These are phyloP conservation scores for Amblyjoppa fuscipennis DNA, from an alignment of 2,888 invertebrate genomes.

Conservation along the genomic window DNA sequence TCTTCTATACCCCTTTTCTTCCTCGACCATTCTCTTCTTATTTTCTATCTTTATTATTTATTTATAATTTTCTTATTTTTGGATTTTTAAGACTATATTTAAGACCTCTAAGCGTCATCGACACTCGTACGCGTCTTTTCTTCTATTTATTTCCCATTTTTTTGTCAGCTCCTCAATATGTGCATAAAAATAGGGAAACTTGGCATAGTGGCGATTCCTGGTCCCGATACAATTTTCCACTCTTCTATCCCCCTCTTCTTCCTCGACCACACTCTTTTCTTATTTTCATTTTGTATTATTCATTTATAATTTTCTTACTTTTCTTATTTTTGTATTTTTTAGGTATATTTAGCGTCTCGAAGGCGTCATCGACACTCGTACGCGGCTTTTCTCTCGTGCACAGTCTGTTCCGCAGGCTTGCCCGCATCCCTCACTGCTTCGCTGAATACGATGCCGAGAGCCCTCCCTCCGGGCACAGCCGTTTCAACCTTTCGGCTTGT, in stretches of 20 bases:
- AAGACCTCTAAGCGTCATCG: slow-evolving; percentile 34
- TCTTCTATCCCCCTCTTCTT: slow-evolving; percentile 1
- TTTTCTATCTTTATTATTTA: neutral
- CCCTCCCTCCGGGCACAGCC: slow-evolving; percentile 25
- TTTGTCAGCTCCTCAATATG: no score
- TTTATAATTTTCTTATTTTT: neutral
- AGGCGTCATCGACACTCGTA: slow-evolving; percentile 48
- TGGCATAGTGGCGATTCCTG: no score
- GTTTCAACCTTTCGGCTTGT: slow-evolving; percentile 64
- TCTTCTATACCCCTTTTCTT: neutral
- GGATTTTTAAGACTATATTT: neutral
- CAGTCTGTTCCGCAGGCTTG: slow-evolving; percentile 23
- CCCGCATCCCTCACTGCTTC: slow-evolving; percentile 57
- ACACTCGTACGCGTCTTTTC: slow-evolving; percentile 36
- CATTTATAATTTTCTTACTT: neutral
- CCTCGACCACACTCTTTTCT: neutral
- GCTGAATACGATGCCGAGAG: slow-evolving; percentile 47
- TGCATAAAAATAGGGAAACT: no score
- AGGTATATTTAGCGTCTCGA: slow-evolving; percentile 18
- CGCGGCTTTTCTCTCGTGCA: slow-evolving; percentile 44
- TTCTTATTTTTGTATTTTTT: neutral
- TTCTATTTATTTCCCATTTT: slow-evolving; percentile 1
- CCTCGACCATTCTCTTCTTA: neutral
- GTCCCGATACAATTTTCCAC: neutral
- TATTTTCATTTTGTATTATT: neutral